phyloP scores from a whole-genome alignment of 2,888 invertebrate genomes.

The Apomyelois bistriatella region DNA sequence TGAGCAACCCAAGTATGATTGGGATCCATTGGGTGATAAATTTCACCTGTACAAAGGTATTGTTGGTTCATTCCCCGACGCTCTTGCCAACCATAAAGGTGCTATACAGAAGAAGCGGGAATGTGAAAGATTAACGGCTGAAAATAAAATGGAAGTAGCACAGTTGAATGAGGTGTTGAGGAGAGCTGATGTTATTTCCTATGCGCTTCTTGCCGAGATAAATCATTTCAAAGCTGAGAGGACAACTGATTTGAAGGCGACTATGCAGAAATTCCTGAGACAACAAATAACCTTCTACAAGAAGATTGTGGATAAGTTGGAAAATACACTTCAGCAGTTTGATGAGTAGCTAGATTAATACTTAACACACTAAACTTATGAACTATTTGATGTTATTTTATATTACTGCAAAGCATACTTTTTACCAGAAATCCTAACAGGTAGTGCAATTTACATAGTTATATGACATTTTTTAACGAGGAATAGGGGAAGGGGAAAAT shows the following conservation, averaged over 20 bases:
- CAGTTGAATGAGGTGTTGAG: constrained; percentile 90
- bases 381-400: background rate
- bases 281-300: constrained; percentile 96
- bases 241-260: constrained; percentile 89
- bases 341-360: constrained; percentile 51
- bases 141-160: constrained; percentile 90
- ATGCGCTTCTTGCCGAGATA: constrained; percentile 95
- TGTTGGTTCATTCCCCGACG: constrained; percentile 93
- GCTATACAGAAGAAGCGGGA: constrained; percentile 94
- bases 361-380: background rate
- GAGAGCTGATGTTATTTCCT: constrained; percentile 94
- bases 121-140: constrained; percentile 88
- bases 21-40: constrained; percentile 94
- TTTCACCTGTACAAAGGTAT: constrained; percentile 97
- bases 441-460: background rate
- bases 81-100: constrained; percentile 92
- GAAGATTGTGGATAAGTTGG: constrained; percentile 87
- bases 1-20: constrained; percentile 93
- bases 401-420: background rate
- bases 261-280: constrained; percentile 91
- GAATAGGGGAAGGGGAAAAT: too few relatives aligned
- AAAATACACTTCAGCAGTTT: constrained; percentile 75
- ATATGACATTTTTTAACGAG: too few relatives aligned
- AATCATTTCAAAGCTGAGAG: constrained; percentile 95
- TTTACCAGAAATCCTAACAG: background rate